Percentiles rank a stretch among this genome's conserved stretches.
These are phyloP conservation scores for Metaphire vulgaris DNA, from an alignment of 1,140 invertebrate species.

Conservation along the genomic window DNA sequence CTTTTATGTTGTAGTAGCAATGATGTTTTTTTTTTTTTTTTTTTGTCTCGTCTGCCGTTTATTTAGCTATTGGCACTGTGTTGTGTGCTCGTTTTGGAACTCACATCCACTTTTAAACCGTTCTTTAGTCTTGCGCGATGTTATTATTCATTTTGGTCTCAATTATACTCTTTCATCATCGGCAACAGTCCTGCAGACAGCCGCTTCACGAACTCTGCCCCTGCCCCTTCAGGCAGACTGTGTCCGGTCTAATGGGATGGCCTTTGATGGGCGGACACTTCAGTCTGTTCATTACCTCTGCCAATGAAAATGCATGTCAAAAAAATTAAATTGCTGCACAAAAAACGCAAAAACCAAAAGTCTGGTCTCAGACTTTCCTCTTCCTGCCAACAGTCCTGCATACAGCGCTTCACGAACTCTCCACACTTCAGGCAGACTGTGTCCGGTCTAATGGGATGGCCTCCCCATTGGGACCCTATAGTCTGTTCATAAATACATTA, in stretches of 20 bases:
- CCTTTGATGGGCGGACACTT: background rate
- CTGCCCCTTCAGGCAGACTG: slow-evolving; percentile 12
- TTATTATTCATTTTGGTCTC: too few species aligned
- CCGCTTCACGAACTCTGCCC: slow-evolving; percentile 19
- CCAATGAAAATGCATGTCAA: too few species aligned
- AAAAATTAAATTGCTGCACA: too few species aligned
- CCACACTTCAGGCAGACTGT: slow-evolving; percentile 13
- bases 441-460: slow-evolving; percentile 53
- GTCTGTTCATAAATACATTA: too few species aligned
- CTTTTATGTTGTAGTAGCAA: too few species aligned
- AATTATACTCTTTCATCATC: background rate
- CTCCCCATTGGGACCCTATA: background rate
- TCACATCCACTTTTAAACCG: too few species aligned
- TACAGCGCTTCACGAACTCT: slow-evolving; percentile 22
- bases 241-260: slow-evolving; percentile 53
- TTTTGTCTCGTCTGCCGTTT: too few species aligned
- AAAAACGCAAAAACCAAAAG: slow-evolving; percentile 20
- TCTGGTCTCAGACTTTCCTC: slow-evolving; percentile 14
- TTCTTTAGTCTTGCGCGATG: too few species aligned
- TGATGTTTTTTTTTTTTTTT: too few species aligned
- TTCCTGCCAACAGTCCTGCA: slow-evolving; percentile 29
- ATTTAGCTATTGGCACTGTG: too few species aligned
- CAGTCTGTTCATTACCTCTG: too few species aligned
- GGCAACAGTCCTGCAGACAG: slow-evolving; percentile 28
- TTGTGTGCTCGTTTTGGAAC: too few species aligned